Percentiles rank a stretch among this genome's conserved stretches.
Evolutionary conservation across 2,888 invertebrate species (phyloP).

Genomic region (Melikaiella ostensackeni): DNA sequence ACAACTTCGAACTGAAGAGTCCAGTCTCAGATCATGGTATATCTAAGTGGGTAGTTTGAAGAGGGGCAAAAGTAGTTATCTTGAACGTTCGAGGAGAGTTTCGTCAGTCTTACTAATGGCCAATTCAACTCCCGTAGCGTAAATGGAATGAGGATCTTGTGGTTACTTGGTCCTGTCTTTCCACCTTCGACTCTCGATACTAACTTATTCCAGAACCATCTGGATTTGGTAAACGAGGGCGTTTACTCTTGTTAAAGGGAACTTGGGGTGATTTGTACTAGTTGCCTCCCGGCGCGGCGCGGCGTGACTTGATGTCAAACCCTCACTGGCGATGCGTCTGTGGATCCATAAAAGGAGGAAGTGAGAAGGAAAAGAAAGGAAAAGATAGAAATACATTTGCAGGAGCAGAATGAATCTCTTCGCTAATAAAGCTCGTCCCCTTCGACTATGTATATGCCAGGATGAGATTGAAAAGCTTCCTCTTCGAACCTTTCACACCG

Average conservation of each 20-base stretch:
- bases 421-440: slow-evolving; percentile 31
- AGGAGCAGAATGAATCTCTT: slow-evolving; percentile 24
- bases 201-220: slow-evolving; percentile 19
- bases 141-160: slow-evolving; percentile 17
- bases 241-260: slow-evolving; percentile 29
- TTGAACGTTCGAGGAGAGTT: slow-evolving; percentile 28
- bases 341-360: not conserved
- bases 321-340: not conserved
- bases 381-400: slow-evolving; percentile 10
- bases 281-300: not conserved
- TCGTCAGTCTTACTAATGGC: slow-evolving; percentile 39
- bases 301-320: slow-evolving; percentile 15
- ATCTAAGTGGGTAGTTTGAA: slow-evolving; percentile 31
- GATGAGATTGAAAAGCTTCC: slow-evolving; percentile 29
- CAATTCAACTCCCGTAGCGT: slow-evolving; percentile 25
- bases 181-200: slow-evolving; percentile 7
- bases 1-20: slow-evolving; percentile 31
- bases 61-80: slow-evolving; percentile 28
- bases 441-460: not conserved
- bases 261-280: slow-evolving; percentile 27
- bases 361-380: not conserved
- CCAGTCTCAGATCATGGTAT: slow-evolving; percentile 22
- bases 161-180: slow-evolving; percentile 21
- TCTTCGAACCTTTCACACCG: slow-evolving; percentile 12
- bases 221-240: slow-evolving; percentile 31